Evolutionary conservation across 2,797 vertebrate genomes (phyloP), one percentile per base, ranked within the genome.

Genomic region (Phoeniculus purpureus): DNA sequence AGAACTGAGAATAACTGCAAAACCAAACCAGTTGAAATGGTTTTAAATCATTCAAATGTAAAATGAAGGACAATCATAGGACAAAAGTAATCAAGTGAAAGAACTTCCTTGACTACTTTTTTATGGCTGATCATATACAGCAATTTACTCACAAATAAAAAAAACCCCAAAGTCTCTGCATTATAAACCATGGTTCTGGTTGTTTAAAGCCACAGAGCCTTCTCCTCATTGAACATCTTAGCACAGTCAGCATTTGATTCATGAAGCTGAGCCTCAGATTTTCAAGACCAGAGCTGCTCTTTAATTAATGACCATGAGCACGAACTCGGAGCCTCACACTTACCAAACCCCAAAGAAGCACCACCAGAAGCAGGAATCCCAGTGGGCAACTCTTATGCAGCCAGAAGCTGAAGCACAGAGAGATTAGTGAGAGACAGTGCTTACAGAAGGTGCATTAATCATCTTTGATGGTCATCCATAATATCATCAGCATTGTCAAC

Each of bases 291-390:
- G 79, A 94, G 60, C 56, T 72, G 52, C 13, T 87, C 37, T 64
- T 89, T 95, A 95, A 94, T 92, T 95, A 94, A 91, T 94, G 92
- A 80, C 93, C 93, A 96, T 48, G 71, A 96, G 77, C 73, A 70
- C 5, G 31, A 92, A 72, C 79, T 75, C 31, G 75, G 34, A 94
- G 52, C 62, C 73, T 93, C 89, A 94, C 82, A 87, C 31, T 81
- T 71, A 7, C 1, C 40, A 3, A 81, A 81, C 26, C 84, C 81
- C 74, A 80, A 31, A 79, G 83, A 81, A 67, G 37, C 65, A 75
- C 21, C 43, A 75, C 68, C 59, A 90, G 67, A 87, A 78, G 51
- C 43, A 68, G 51, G 43, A 89, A 80, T 91, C 93, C 87, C 86
- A 72, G 70, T 9, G 7, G 86, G 84, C 61, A 90, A 45, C 68